Evolutionary conservation across 2,113 vertebrate genomes (phyloP).

Genomic region (Oreotrochilus melanogaster): DNA sequence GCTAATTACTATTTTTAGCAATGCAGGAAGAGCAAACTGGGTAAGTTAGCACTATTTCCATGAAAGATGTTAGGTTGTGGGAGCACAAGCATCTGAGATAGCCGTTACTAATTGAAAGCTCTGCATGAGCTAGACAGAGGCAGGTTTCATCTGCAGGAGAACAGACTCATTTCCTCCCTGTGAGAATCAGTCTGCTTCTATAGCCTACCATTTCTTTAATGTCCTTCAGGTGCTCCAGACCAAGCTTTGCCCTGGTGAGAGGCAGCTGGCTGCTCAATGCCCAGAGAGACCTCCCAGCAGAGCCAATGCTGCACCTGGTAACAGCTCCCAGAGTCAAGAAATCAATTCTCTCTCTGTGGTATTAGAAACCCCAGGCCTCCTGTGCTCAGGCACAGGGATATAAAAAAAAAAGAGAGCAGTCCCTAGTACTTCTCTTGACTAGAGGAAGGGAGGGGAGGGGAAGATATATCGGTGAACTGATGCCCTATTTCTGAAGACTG

Average conservation of each 20-base stretch:
- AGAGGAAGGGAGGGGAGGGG: background rate
- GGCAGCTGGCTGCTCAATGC: background rate
- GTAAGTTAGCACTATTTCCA: background rate
- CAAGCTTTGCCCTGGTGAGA: background rate
- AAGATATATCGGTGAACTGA: background rate
- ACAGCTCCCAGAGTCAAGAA: background rate
- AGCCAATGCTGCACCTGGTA: background rate
- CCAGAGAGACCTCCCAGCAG: background rate
- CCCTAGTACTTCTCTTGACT: background rate
- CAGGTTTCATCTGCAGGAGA: background rate
- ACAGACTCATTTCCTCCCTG: background rate
- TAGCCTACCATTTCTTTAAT: background rate
- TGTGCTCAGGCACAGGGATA: background rate
- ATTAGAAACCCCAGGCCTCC: background rate
- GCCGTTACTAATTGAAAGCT: background rate
- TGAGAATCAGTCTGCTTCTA: background rate
- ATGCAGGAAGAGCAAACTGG: background rate
- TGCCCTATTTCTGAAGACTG: background rate
- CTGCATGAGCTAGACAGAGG: background rate
- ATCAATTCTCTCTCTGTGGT: background rate
- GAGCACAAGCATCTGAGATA: background rate
- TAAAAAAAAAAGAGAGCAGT: background rate
- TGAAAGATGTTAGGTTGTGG: background rate
- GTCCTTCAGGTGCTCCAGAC: background rate
- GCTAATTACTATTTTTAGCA: constrained; percentile 15